Base-by-base conservation (phyloP, 2,888 invertebrate species). In the Synanthedon formicaeformis region DNA sequence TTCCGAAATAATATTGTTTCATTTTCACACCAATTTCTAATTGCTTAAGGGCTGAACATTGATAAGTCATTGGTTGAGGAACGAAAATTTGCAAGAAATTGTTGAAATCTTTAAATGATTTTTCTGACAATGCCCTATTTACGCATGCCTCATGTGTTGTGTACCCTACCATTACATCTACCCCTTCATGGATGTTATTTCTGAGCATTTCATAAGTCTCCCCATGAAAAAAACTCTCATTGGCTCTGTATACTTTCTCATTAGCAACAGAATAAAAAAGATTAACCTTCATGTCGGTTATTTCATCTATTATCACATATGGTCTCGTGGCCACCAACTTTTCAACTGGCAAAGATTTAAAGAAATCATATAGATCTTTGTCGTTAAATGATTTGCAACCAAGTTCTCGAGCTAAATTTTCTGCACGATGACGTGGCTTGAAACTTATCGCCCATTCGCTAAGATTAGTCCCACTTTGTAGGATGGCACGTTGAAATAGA, bases 391-490 rank as follows among this genome's bases (percentile, higher is more conserved):
- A 56, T 2, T 49, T 49, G 18, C 14, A 49, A 4, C 49, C 49
- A 6, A 49, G 49, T 49, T 50, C 3, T 40, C 55, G 51, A 8
- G 55, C 59, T n/a, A 56, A 34, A 8, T 55, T 52, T 12, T 69
- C 41, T 2, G 78, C 76, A 78, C 69, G 56, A 77, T 90, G 90
- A 14, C 88, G 83, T 0, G 90, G 88, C 23, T 90, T 67, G 6
- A 61, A 63, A 0, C 60, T 75, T 50, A 75, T 77, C 0, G 90
- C 82, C 88, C 89, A 90, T 0, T 88, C 85, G 64, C 87, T 85
- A n/a, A 90, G 78, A 0, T 89, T 81, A 0, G 90, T 89, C 0
- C 94, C 94, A 61, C 94, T 94, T 66, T 93, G 92, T 1, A 91
- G 83, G 48, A 94, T 94, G 1, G 89, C 83, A 57, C 74, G 73